phyloP scores from a whole-genome alignment of 2,797 vertebrate species.

The Chelonia mydas region DNA sequence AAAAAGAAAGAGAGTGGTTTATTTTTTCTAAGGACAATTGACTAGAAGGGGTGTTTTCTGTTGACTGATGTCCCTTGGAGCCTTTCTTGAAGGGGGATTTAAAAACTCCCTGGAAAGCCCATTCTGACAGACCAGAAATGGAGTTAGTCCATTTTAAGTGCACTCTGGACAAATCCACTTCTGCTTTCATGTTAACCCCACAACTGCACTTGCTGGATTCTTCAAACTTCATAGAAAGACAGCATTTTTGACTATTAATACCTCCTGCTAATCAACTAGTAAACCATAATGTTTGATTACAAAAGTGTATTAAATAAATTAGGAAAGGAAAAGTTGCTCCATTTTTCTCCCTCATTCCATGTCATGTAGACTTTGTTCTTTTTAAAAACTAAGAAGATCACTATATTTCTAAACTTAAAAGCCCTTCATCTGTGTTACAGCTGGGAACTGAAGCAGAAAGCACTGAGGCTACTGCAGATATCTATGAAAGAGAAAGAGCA shows the following conservation, averaged over 20 bases:
- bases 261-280: not conserved
- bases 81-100: not conserved
- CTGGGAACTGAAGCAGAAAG: slow-evolving; percentile 82
- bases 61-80: not conserved
- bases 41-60: not conserved
- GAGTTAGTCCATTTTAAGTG: not conserved
- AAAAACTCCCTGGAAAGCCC: not conserved
- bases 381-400: not conserved
- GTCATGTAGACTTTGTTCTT: not conserved
- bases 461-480: slow-evolving; percentile 65
- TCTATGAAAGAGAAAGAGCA: slow-evolving; percentile 89
- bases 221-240: not conserved
- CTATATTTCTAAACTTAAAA: not conserved
- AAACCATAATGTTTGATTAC: not conserved
- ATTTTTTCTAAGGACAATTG: not conserved
- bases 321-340: not conserved
- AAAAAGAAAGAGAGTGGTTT: not conserved
- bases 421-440: slow-evolving; percentile 71
- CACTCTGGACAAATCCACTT: not conserved
- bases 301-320: not conserved
- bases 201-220: not conserved
- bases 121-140: not conserved
- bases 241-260: rapidly evolving
- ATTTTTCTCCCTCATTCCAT: not conserved
- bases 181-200: not conserved